Conservation (phyloP, 2,113 vertebrate genomes). For the Acanthochromis polyacanthus region DNA sequence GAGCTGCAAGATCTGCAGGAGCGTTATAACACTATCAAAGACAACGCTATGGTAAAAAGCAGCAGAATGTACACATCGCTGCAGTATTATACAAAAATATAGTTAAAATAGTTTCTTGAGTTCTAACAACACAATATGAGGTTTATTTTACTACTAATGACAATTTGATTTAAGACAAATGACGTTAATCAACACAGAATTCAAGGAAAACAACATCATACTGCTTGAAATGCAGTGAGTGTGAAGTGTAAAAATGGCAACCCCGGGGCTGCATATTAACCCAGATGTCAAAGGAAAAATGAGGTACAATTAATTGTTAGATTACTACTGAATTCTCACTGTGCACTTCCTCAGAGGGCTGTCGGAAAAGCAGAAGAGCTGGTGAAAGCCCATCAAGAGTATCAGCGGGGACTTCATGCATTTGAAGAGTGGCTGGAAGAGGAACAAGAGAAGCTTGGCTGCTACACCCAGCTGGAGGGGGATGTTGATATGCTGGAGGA, state of each 20-base stretch:
- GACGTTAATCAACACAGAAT: slow-evolving; percentile 7
- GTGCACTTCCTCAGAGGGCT: slow-evolving; percentile 81
- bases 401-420: slow-evolving; percentile 89
- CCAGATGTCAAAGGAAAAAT: background rate
- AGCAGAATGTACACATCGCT: background rate
- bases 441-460: slow-evolving; percentile 90
- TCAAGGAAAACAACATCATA: background rate
- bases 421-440: slow-evolving; percentile 95
- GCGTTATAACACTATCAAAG: slow-evolving; percentile 88
- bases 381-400: slow-evolving; percentile 91
- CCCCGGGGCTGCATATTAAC: background rate
- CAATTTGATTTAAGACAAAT: background rate
- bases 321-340: background rate
- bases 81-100: too few relatives aligned
- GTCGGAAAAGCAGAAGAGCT: slow-evolving; percentile 90
- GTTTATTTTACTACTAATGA: too few relatives aligned
- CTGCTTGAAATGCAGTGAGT: background rate
- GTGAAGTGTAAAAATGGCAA: background rate
- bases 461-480: slow-evolving; percentile 88
- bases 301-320: too few relatives aligned
- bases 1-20: slow-evolving; percentile 97
- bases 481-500: slow-evolving; percentile 89
- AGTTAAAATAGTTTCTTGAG: too few relatives aligned
- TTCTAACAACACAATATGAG: too few relatives aligned
- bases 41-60: slow-evolving; percentile 88